phyloP scores from a whole-genome alignment of 2,797 vertebrate species.

The Vireo griseus region DNA sequence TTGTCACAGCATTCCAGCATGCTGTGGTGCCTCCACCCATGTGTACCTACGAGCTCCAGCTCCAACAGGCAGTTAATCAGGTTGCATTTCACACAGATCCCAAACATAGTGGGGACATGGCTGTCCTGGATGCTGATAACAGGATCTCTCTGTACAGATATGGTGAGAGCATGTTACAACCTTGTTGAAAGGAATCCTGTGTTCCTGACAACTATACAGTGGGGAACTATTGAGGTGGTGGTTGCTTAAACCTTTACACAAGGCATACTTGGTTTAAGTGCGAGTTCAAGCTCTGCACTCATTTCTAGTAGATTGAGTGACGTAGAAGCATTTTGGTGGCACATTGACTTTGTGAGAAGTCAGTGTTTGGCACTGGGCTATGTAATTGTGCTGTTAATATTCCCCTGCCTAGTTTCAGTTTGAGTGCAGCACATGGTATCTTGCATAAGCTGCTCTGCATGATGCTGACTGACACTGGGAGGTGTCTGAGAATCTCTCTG shows the following conservation, averaged over 20 bases:
- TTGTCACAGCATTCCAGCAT: conserved; percentile 87
- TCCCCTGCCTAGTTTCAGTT: background rate
- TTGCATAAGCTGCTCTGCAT: background rate
- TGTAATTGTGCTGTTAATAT: background rate
- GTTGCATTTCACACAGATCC: conserved; percentile 80
- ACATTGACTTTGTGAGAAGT: background rate
- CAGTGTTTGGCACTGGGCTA: fast-evolving
- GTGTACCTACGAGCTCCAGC: conserved; percentile 84
- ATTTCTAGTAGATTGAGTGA: background rate
- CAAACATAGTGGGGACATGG: conserved; percentile 79
- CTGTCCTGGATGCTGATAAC: conserved; percentile 80
- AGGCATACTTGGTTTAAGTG: background rate
- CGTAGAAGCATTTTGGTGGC: background rate
- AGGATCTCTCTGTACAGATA: conserved; percentile 79
- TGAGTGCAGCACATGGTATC: background rate
- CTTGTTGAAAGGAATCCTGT: background rate
- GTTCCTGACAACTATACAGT: background rate
- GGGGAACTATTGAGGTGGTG: background rate
- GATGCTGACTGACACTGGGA: background rate
- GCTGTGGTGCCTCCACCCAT: conserved; percentile 91
- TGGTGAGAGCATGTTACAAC: conserved; percentile 67
- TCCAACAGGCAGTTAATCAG: conserved; percentile 82
- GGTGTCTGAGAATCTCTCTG: background rate
- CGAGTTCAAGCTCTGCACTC: background rate
- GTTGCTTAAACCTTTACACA: background rate